Evolutionary conservation across 2,113 vertebrate genomes (phyloP).

Genomic region (Hemichromis elongatus): DNA sequence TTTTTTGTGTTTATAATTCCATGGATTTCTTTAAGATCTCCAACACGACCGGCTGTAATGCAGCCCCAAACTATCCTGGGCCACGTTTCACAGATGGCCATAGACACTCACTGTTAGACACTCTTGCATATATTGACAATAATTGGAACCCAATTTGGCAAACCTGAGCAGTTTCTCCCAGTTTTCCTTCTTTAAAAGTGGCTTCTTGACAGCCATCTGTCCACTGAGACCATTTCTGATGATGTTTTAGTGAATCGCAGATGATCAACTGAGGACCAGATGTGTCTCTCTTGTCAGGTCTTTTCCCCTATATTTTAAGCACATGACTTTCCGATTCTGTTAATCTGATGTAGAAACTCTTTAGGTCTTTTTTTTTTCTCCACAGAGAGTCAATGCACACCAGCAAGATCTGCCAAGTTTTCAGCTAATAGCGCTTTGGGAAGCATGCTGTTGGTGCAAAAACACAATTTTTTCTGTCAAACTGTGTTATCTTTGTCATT

Average conservation of each 20-base stretch:
- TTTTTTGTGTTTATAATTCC: not conserved
- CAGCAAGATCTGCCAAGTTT: not conserved
- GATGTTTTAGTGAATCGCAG: not conserved
- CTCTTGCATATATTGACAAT: not conserved
- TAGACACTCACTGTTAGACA: not conserved
- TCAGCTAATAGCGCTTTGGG: not conserved
- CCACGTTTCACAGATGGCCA: not conserved
- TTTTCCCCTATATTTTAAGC: not conserved
- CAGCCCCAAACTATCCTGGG: rapidly evolving
- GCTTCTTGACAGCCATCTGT: not conserved
- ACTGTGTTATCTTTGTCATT: not conserved
- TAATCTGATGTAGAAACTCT: not conserved
- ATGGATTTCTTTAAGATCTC: not conserved
- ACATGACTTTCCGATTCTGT: not conserved
- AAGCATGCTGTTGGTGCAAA: not conserved
- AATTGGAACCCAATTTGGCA: not conserved
- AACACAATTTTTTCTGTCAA: not conserved
- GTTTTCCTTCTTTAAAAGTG: not conserved
- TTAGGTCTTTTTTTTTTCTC: not conserved
- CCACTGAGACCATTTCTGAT: not conserved
- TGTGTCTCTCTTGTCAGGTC: rapidly evolving
- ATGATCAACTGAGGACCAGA: not conserved
- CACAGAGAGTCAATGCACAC: not conserved
- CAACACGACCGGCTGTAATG: not conserved
- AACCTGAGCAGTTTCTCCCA: not conserved